A percentile compares a stretch with the other conserved stretches of the same genome.
Evolutionary conservation across 1,140 invertebrate genomes (phyloP).

Genomic region (Zaprionus camerounensis): DNA sequence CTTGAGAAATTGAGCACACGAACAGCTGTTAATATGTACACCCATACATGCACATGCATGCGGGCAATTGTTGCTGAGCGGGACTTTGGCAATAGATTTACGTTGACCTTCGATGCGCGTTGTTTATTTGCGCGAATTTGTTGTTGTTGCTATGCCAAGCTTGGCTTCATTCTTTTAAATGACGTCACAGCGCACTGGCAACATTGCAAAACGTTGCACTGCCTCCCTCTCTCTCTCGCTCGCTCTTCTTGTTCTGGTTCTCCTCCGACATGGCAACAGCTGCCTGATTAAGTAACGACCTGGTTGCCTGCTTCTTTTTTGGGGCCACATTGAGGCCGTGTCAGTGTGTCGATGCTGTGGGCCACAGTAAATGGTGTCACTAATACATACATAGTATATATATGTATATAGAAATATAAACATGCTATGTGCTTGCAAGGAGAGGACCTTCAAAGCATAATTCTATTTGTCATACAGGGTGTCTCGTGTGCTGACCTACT

Average conservation of each 20-base stretch:
- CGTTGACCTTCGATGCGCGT: conserved; percentile 38
- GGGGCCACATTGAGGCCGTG: conserved; percentile 69
- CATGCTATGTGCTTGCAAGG: background rate
- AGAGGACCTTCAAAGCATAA: conserved; percentile 55
- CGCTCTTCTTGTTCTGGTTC: background rate
- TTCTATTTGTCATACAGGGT: conserved; percentile 54
- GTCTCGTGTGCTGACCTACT: conserved; percentile 33
- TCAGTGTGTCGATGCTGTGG: conserved; percentile 69
- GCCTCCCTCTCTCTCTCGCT: background rate
- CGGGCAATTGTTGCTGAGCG: conserved; percentile 46
- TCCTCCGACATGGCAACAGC: conserved; percentile 51
- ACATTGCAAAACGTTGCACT: conserved; percentile 42
- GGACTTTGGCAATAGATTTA: conserved; percentile 29
- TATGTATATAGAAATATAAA: background rate
- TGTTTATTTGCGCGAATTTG: conserved; percentile 16
- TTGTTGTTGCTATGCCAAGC: conserved; percentile 45
- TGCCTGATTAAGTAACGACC: conserved; percentile 76
- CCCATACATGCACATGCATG: conserved; percentile 15
- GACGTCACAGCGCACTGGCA: conserved; percentile 65
- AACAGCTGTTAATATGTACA: conserved; percentile 58
- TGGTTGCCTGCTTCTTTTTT: conserved; percentile 62
- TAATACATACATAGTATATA: conserved; percentile 22
- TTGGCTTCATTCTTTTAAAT: conserved; percentile 44
- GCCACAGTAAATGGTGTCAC: conserved; percentile 64
- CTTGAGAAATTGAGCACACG: conserved; percentile 29